Percentiles rank a stretch among this genome's conserved stretches.
These are phyloP conservation scores for Nixonia krombeini DNA, from an alignment of 1,140 invertebrate species.

Conservation along the genomic window DNA sequence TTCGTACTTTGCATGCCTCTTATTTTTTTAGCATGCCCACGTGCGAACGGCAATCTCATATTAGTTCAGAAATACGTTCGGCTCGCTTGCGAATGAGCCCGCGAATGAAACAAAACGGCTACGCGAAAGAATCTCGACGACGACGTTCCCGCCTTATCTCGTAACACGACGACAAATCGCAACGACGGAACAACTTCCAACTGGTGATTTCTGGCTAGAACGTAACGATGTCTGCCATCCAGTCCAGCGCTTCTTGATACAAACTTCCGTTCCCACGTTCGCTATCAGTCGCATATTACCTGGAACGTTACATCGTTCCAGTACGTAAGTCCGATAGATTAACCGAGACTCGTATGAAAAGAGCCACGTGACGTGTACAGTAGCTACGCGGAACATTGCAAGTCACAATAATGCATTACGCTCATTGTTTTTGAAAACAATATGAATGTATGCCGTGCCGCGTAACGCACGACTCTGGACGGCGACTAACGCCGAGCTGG, in stretches of 20 bases:
- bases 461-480: too few relatives aligned
- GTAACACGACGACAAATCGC: slow-evolving; percentile 2
- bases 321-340: slow-evolving; percentile 42
- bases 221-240: slow-evolving; percentile 5
- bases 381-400: slow-evolving; percentile 27
- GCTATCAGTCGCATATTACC: slow-evolving; percentile 60
- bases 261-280: slow-evolving; percentile 67
- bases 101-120: too few relatives aligned
- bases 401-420: slow-evolving; percentile 24
- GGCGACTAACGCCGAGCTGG: too few relatives aligned
- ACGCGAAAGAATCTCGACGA: too few relatives aligned
- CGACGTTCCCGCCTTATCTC: too few relatives aligned
- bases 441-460: too few relatives aligned
- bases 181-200: slow-evolving; percentile 2
- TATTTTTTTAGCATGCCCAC: too few relatives aligned
- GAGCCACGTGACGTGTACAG: slow-evolving; percentile 31
- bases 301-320: slow-evolving; percentile 49
- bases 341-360: slow-evolving; percentile 30
- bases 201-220: neutral
- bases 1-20: neutral
- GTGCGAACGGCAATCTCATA: too few relatives aligned
- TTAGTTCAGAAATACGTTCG: too few relatives aligned
- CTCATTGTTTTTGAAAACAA: too few relatives aligned
- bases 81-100: too few relatives aligned
- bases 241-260: slow-evolving; percentile 49